Evolutionary conservation across 2,113 vertebrate species (phyloP).

Genomic region (Glaucidium brasilianum): DNA sequence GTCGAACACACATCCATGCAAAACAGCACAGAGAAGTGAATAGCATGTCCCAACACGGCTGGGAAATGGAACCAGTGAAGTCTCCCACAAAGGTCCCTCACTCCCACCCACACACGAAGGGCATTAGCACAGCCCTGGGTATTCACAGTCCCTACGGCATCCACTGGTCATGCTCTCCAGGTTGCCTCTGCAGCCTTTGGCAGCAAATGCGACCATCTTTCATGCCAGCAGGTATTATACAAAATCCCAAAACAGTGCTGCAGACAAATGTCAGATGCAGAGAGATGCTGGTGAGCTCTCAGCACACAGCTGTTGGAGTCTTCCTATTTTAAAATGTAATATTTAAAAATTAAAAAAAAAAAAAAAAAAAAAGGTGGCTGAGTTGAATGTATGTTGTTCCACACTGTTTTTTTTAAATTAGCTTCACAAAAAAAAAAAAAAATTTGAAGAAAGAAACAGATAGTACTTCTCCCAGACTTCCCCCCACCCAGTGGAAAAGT

Average conservation of each 20-base stretch:
- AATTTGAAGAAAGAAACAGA: too few relatives aligned
- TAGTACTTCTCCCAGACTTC: background rate
- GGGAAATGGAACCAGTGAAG: background rate
- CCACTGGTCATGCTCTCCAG: fast-evolving
- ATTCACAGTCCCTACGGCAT: background rate
- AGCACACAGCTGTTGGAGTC: background rate
- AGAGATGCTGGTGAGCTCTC: background rate
- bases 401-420: background rate
- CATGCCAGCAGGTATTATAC: background rate
- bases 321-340: too few relatives aligned
- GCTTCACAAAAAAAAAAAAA: background rate
- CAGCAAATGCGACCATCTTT: fast-evolving
- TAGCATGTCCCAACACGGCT: fast-evolving
- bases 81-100: background rate
- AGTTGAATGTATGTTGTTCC: fast-evolving
- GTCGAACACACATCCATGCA: fast-evolving
- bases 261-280: background rate
- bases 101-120: background rate
- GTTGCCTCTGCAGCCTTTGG: fast-evolving
- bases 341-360: too few relatives aligned
- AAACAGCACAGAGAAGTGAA: background rate
- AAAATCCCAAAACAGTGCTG: fast-evolving
- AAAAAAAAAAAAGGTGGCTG: too few relatives aligned
- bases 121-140: background rate
- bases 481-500: background rate